Conservation (phyloP, 2,113 vertebrate genomes). For the Rhinolophus ferrumequinum region DNA sequence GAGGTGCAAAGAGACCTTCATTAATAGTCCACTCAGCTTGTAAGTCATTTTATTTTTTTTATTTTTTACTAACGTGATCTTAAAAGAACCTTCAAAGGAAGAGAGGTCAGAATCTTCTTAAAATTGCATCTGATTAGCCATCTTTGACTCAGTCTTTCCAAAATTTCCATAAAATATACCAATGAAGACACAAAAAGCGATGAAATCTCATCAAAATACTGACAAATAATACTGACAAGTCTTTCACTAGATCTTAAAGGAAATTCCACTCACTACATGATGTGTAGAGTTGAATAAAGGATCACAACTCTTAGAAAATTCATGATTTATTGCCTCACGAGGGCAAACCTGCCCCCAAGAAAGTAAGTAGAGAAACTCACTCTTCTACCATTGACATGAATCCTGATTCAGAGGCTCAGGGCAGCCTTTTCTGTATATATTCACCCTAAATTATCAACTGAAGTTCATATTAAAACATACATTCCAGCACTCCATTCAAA, state of each 20-base stretch:
- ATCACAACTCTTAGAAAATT: conserved; percentile 8
- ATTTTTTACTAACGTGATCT: conserved; percentile 62
- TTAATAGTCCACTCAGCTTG: conserved; percentile 68
- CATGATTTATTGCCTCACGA: not conserved
- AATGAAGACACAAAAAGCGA: not conserved
- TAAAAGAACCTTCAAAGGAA: conserved; percentile 69
- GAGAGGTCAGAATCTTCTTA: conserved; percentile 66
- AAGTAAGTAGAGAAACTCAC: not conserved
- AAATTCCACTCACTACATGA: not conserved
- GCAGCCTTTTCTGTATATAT: not conserved
- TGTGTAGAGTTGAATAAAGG: not conserved
- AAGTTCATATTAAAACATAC: not conserved
- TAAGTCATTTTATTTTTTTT: conserved; percentile 38
- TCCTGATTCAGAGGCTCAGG: not conserved
- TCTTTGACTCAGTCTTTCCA: not conserved
- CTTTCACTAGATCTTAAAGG: not conserved
- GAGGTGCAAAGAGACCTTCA: conserved; percentile 69
- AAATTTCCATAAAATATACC: not conserved
- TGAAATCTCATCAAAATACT: conserved; percentile 24
- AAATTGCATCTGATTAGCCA: conserved; percentile 41
- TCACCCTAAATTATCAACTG: not conserved
- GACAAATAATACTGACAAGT: not conserved
- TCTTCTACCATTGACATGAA: not conserved
- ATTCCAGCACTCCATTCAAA: not conserved
- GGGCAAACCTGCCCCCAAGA: not conserved